Percentiles rank a stretch among this genome's conserved stretches.
These are phyloP conservation scores for Drosophila ezoana DNA, from an alignment of 2,888 invertebrate genomes.

Conservation along the genomic window DNA sequence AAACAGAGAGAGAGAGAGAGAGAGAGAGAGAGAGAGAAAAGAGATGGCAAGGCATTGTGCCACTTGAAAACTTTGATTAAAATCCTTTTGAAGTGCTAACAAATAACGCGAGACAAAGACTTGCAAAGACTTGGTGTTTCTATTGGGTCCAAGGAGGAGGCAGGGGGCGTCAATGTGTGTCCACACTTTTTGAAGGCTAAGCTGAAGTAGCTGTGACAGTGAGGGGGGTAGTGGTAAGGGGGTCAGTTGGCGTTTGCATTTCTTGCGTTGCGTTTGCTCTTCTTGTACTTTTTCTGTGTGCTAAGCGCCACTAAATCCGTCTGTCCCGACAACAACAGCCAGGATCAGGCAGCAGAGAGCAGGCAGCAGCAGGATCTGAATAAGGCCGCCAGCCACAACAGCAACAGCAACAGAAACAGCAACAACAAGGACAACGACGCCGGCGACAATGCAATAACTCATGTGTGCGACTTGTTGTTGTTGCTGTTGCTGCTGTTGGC, in stretches of 20 bases:
- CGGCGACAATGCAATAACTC: constrained; percentile 73
- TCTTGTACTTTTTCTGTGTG: constrained; percentile 45
- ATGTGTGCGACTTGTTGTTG: constrained; percentile 51
- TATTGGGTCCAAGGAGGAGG: neutral
- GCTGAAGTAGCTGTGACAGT: constrained; percentile 22
- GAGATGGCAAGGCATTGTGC: constrained; percentile 38
- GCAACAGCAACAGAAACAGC: constrained; percentile 25
- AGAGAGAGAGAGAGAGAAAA: neutral
- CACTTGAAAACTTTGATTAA: constrained; percentile 78
- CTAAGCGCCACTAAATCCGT: constrained; percentile 72
- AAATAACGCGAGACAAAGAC: constrained; percentile 75
- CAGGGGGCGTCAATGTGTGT: constrained; percentile 61
- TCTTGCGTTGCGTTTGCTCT: constrained; percentile 37
- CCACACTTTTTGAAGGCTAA: constrained; percentile 66
- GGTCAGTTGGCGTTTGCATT: constrained; percentile 60
- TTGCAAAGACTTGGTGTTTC: constrained; percentile 14
- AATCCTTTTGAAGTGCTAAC: constrained; percentile 78
- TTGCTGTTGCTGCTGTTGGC: constrained; percentile 32
- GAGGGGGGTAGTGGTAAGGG: neutral
- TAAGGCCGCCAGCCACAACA: constrained; percentile 47
- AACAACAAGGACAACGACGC: constrained; percentile 37
- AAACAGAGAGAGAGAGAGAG: neutral
- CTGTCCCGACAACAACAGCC: constrained; percentile 63
- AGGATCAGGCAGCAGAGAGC: constrained; percentile 27
- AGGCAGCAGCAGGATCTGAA: constrained; percentile 28